Conservation (phyloP, 23 tunicate species). For the Trididemnum clinides region DNA sequence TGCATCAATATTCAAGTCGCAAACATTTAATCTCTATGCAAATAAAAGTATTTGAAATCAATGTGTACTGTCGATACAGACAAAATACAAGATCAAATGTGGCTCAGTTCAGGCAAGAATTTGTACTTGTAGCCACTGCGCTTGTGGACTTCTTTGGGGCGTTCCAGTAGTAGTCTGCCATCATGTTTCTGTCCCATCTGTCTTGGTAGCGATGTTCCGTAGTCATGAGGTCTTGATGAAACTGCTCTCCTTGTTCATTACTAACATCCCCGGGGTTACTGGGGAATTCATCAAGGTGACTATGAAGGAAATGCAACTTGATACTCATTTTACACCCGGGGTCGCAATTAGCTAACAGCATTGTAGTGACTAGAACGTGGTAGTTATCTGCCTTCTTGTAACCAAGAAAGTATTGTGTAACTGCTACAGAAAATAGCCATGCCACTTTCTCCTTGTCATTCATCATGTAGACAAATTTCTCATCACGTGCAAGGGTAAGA, state of each 20-base stretch:
- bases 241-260: slow-evolving; percentile 15
- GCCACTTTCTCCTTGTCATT: slow-evolving; percentile 3
- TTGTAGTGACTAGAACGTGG: slow-evolving; percentile 14
- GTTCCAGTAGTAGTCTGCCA: slow-evolving; percentile 4
- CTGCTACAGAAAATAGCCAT: slow-evolving; percentile 30
- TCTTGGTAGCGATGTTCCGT: slow-evolving; percentile 10
- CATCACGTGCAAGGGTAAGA: slow-evolving; percentile 8
- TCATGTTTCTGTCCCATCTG: neutral
- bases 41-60: neutral
- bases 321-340: slow-evolving; percentile 22
- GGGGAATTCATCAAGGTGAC: slow-evolving; percentile 30
- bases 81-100: neutral
- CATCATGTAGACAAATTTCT: neutral
- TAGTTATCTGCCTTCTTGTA: slow-evolving; percentile 24
- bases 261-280: slow-evolving; percentile 9
- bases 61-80: neutral
- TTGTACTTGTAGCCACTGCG: slow-evolving; percentile 4
- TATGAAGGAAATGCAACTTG: slow-evolving; percentile 21
- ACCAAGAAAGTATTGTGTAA: slow-evolving; percentile 26
- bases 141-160: neutral
- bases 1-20: neutral
- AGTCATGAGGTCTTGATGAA: slow-evolving; percentile 3
- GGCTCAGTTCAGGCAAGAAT: neutral
- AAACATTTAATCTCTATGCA: neutral
- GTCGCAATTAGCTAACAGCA: slow-evolving; percentile 17